Base-by-base conservation (phyloP, 37 sponge, comb jelly and placozoan species). In the Beroe ovata region DNA sequence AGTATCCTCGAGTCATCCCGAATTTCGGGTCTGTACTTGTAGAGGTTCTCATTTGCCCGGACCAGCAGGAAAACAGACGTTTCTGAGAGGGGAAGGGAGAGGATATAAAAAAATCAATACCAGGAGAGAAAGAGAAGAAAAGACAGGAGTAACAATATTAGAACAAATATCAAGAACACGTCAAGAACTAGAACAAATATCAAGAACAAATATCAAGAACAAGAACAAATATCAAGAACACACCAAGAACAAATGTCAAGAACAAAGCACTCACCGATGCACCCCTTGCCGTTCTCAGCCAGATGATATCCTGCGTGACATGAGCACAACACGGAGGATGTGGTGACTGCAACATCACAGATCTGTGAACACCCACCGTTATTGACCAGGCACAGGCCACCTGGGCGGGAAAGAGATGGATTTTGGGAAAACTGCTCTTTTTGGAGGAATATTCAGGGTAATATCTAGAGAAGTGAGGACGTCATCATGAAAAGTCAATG, bases 231-330 rank as follows among this genome's bases (percentile, higher is more conserved):
- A n/a, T n/a, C n/a, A n/a, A n/a, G n/a, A n/a, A n/a, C n/a, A n/a
- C n/a, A n/a, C n/a, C n/a, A n/a, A n/a, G n/a, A n/a, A n/a, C n/a
- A n/a, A n/a, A n/a, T n/a, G n/a, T n/a, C n/a, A n/a, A n/a, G n/a
- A n/a, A n/a, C n/a, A n/a, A n/a, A n/a, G 4, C 18, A 41, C 84
- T 42, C 16, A 77, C 84, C 84, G 4, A 77, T 41, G 47, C 84
- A 77, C 8, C 20, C 42, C 84, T 77, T 39, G 54, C 84, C 84
- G 54, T 77, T 42, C 6, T 25, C 29, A 77, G n/a, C 84, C 28
- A 77, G 84, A 29, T 36, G 38, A 35, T 77, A 77, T 21, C 84
- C 84, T 25, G 47, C 35, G 84, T 77, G 84, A 77, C 84, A 77
- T 42, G 84, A 42, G 29, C 84, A 77, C 1, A 25, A 42, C 16